Conservation (phyloP, 2,113 vertebrate genomes). For the Fulica atra region DNA sequence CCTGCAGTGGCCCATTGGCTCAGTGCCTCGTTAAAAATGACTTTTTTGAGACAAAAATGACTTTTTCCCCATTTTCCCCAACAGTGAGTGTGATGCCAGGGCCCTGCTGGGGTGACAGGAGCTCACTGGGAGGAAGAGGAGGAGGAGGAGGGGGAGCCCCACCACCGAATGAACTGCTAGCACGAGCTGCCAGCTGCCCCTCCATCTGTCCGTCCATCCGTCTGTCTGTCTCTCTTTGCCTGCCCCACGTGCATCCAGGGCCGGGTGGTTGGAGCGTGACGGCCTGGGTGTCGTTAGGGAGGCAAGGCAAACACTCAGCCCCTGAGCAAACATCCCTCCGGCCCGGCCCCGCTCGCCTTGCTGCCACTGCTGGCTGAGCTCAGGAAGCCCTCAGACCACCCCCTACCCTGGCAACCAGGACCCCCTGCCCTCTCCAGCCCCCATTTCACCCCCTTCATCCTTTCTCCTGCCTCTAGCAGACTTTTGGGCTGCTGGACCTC, state of each 20-base stretch:
- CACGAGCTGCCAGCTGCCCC: not conserved
- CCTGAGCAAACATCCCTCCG: not conserved
- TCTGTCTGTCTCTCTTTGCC: not conserved
- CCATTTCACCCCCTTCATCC: not conserved
- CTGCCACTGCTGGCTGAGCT: accelerated
- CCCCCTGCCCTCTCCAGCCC: not conserved
- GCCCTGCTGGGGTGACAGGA: not conserved
- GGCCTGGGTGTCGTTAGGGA: not conserved
- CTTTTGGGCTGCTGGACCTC: accelerated
- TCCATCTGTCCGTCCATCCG: not conserved
- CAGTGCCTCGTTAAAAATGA: not conserved
- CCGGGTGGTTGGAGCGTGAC: not conserved
- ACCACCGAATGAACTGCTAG: accelerated
- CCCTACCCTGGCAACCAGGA: accelerated
- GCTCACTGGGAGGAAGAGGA: not conserved
- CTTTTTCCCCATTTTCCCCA: no score
- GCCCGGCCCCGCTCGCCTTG: accelerated
- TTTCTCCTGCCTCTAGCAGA: not conserved
- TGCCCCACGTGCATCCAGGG: not conserved
- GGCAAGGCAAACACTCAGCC: not conserved
- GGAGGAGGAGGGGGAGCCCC: not conserved
- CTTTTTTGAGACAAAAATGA: not conserved
- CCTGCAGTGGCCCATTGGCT: not conserved
- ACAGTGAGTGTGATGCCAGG: accelerated
- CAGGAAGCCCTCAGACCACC: not conserved